Conservation (phyloP, 2,888 invertebrate species). For the Neuroscelio doddi region DNA sequence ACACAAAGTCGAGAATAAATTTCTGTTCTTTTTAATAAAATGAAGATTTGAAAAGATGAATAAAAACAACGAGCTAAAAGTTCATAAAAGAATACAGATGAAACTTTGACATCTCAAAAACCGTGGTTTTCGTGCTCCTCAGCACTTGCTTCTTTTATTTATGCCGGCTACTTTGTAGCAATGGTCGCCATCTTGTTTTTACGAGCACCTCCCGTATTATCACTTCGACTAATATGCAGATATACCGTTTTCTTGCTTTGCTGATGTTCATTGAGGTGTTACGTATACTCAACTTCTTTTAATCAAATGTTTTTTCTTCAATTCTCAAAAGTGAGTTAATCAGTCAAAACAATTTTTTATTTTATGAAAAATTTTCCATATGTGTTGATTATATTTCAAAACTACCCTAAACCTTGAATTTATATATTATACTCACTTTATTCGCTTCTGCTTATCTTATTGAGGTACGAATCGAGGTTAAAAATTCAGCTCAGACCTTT, state of each 20-base stretch:
- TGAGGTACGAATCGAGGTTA: constrained; percentile 23
- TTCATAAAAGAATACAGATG: too few species aligned
- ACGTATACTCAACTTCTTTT: constrained; percentile 26
- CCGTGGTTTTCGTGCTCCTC: constrained; percentile 14
- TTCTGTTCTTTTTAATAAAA: too few species aligned
- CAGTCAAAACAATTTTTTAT: constrained; percentile 30
- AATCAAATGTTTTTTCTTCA: constrained; percentile 2
- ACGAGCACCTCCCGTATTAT: constrained; percentile 55
- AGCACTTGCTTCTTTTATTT: constrained; percentile 60
- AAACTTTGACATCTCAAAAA: constrained; percentile 38
- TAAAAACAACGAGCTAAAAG: background rate
- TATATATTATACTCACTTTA: constrained; percentile 7
- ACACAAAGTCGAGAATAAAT: background rate
- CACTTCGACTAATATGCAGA: constrained; percentile 50
- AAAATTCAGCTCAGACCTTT: constrained; percentile 22
- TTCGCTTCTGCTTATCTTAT: constrained; percentile 13
- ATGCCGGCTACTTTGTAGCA: constrained; percentile 66
- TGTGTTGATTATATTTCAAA: constrained; percentile 49
- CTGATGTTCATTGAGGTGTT: constrained; percentile 47
- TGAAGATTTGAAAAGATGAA: background rate
- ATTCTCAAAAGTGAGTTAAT: constrained; percentile 27
- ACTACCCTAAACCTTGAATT: constrained; percentile 14
- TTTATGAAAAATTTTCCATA: constrained; percentile 52
- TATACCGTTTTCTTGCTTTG: constrained; percentile 55
- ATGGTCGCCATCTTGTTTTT: constrained; percentile 67